phyloP scores from a whole-genome alignment of 2,113 vertebrate genomes.

The Rutilus rutilus region DNA sequence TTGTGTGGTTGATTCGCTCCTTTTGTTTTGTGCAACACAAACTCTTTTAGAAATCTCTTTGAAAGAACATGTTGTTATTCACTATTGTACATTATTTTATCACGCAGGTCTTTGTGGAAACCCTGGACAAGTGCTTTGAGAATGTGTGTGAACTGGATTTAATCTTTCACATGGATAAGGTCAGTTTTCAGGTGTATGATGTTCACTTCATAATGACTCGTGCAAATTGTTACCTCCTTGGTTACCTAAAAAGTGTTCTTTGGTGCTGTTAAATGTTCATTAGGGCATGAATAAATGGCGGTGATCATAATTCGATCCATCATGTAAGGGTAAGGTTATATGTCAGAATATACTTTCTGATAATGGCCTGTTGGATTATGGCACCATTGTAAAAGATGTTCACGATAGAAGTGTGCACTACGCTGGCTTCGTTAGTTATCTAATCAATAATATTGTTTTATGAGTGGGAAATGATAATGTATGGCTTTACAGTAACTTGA shows the following conservation, averaged over 20 bases:
- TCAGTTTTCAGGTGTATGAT: slow-evolving; percentile 54
- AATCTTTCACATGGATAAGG: slow-evolving; percentile 98
- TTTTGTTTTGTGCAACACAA: neutral
- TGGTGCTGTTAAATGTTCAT: neutral
- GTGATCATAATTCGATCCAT: neutral
- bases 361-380: neutral
- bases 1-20: neutral
- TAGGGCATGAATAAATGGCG: neutral
- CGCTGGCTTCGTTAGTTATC: neutral
- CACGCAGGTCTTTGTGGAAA: slow-evolving; percentile 92
- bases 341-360: neutral
- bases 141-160: slow-evolving; percentile 95
- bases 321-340: neutral
- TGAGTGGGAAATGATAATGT: neutral
- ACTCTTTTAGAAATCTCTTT: neutral
- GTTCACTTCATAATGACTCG: neutral
- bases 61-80: slow-evolving; percentile 6
- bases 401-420: neutral
- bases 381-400: neutral
- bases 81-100: neutral
- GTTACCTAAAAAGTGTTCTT: neutral
- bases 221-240: neutral
- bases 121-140: slow-evolving; percentile 95
- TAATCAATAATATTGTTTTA: slow-evolving; percentile 8
- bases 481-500: neutral